Base-by-base conservation (phyloP, 1,140 invertebrate genomes). In the Lucilia cuprina region DNA sequence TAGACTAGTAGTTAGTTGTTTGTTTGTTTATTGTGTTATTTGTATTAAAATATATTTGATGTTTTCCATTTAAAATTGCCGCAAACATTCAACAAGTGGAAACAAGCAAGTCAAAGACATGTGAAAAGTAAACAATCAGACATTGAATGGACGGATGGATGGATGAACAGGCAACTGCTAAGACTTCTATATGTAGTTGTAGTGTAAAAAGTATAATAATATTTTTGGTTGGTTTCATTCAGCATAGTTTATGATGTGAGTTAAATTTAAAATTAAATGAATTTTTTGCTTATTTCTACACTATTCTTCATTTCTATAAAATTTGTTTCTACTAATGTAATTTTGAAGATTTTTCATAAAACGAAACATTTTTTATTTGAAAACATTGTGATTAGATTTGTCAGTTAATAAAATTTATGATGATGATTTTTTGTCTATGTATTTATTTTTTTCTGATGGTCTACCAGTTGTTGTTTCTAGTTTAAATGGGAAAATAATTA, bases 401-500 rank as follows among this genome's bases (percentile, higher is more conserved):
- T 55, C 13, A 55, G 50, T 55, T 55, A 55, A 55, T 55, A 12
- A 14, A 55, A 55, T 55, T 55, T 55, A 55, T 55, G 50, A 55
- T 55, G 50, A 12, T 55, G 50, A 13, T 55, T 13, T n/a, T 55
- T 55, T 55, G 10, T 55, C 12, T 14, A 41, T 3, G 41, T 41
- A 10, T 41, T 10, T 41, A 41, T 7, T 41, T 55, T 41, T 55
- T 8, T 55, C 12, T 55, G 50, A 14, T 4, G 4, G 50, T 55
- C 12, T 55, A 5, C 17, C 3, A 55, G 12, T 55, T 55, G 2
- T 41, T 55, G 7, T 30, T 30, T 30, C 25, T 2, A 1, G 3
- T 30, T n/a, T 55, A 70, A 25, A 70, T 70, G 65, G 25, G 65
- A 70, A 70, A 70, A 70, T 70, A 70, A 70, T 70, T 70, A 21